These are phyloP conservation scores for Campoplex capitator DNA, from an alignment of 2,888 invertebrate genomes.

Conservation along the genomic window DNA sequence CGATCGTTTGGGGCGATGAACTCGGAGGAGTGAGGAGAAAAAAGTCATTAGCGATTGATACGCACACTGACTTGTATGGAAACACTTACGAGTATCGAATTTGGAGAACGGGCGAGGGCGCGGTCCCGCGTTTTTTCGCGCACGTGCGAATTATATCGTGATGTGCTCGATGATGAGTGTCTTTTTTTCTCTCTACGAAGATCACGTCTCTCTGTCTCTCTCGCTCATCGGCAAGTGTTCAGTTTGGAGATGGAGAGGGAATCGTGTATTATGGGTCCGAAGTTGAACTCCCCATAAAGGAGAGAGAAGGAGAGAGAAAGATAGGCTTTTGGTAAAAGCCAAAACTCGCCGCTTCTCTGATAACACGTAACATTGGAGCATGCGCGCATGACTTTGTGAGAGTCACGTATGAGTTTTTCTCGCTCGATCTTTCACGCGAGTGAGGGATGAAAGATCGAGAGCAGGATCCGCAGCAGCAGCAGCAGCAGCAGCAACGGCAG, in stretches of 20 bases:
- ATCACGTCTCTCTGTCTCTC: background rate
- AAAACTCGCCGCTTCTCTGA: constrained; percentile 71
- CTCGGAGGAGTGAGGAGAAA: background rate
- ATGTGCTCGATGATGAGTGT: constrained; percentile 69
- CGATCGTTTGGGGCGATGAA: background rate
- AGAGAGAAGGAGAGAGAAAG: constrained; percentile 4
- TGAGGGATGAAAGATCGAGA: constrained; percentile 44
- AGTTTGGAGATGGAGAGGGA: too few relatives aligned
- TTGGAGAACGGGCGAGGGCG: constrained; percentile 57
- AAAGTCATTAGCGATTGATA: constrained; percentile 51
- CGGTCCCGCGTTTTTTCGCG: constrained; percentile 63
- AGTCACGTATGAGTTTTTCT: constrained; percentile 44
- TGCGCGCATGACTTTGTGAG: constrained; percentile 62
- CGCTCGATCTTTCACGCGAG: constrained; percentile 15
- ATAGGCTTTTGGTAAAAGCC: constrained; percentile 56
- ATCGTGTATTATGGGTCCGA: too few relatives aligned
- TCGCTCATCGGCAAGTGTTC: background rate
- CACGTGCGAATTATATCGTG: constrained; percentile 72
- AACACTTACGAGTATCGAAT: background rate
- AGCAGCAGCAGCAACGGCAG: constrained; percentile 53
- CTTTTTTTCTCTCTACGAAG: constrained; percentile 16
- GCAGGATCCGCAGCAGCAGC: constrained; percentile 45
- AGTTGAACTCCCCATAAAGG: too few relatives aligned
- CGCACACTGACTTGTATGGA: constrained; percentile 35
- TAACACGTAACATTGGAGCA: constrained; percentile 73